Conservation (phyloP, 2,888 invertebrate genomes). For the Antitype chi region DNA sequence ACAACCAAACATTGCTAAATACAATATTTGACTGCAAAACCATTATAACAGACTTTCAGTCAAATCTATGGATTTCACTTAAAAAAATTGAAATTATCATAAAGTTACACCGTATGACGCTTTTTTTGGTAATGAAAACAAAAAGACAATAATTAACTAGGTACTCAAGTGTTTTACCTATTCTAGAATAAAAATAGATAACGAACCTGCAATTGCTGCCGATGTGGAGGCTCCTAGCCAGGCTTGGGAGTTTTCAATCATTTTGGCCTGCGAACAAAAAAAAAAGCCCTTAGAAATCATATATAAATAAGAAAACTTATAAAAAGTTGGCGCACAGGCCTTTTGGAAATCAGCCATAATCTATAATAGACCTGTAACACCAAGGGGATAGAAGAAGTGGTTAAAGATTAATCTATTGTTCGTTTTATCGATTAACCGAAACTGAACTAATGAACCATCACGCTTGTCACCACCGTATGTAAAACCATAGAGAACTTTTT, state of each 20-base stretch:
- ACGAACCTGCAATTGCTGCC: conserved; percentile 97
- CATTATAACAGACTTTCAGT: background rate
- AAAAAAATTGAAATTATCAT: background rate
- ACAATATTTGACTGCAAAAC: background rate
- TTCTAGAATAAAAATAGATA: background rate
- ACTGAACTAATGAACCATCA: background rate
- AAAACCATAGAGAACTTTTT: conserved; percentile 50
- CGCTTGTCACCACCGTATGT: background rate
- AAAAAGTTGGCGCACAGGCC: background rate
- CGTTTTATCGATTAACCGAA: background rate
- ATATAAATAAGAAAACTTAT: background rate
- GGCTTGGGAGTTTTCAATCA: conserved; percentile 97
- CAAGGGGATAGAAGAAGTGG: too few relatives aligned
- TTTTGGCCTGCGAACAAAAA: conserved; percentile 94
- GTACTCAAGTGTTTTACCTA: background rate
- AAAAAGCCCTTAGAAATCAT: conserved; percentile 45
- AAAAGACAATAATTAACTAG: too few relatives aligned
- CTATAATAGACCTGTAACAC: background rate
- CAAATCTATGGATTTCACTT: background rate
- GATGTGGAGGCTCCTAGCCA: conserved; percentile 98
- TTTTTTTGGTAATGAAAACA: background rate
- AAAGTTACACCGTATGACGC: background rate
- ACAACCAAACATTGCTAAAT: background rate
- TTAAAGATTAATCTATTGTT: background rate
- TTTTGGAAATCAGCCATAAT: background rate